These are phyloP conservation scores for Empidonax traillii DNA, from an alignment of 2,113 vertebrate genomes.

Conservation along the genomic window DNA sequence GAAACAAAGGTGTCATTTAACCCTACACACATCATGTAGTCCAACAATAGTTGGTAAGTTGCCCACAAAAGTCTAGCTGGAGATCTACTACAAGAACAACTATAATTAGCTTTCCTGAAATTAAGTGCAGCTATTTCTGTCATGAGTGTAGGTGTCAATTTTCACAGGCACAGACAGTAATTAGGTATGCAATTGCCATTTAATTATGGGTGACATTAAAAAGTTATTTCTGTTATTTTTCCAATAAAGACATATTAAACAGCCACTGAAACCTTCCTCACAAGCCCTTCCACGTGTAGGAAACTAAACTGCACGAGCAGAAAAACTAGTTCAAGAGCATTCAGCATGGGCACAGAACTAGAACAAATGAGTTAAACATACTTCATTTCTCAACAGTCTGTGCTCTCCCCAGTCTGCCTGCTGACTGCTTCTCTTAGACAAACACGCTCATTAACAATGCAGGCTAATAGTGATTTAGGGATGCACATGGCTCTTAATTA, in stretches of 20 bases:
- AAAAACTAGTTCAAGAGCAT: not conserved
- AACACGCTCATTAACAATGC: not conserved
- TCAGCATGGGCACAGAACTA: not conserved
- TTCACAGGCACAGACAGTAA: not conserved
- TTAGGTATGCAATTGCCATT: not conserved
- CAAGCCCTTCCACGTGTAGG: not conserved
- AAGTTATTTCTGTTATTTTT: not conserved
- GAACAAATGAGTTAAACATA: not conserved
- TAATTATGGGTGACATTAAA: not conserved
- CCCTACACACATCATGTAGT: not conserved
- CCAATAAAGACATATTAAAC: not conserved
- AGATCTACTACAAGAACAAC: not conserved
- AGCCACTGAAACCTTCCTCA: not conserved
- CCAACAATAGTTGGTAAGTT: not conserved
- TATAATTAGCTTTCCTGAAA: not conserved
- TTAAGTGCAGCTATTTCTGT: not conserved
- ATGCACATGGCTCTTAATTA: not conserved
- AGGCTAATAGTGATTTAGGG: not conserved
- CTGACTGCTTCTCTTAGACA: not conserved
- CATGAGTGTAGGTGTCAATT: not conserved
- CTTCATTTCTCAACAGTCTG: not conserved
- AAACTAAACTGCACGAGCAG: not conserved
- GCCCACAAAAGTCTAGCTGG: not conserved
- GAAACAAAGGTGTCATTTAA: not conserved
- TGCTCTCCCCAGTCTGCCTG: not conserved